phyloP scores from a whole-genome alignment of 2,888 invertebrate genomes.

The Mylabris sibirica region DNA sequence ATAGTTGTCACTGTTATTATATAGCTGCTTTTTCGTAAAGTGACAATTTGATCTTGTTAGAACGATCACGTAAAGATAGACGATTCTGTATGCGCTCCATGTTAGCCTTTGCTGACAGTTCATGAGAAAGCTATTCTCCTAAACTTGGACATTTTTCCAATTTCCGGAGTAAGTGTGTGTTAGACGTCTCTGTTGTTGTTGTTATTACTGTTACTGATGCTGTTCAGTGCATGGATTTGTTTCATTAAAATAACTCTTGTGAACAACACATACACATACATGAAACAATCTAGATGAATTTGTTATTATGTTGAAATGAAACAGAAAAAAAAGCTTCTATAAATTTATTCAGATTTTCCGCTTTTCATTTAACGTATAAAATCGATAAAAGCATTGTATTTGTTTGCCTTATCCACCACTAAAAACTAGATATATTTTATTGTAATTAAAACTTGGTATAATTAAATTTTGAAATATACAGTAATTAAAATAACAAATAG shows the following conservation, averaged over 20 bases:
- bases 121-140: conserved; percentile 10
- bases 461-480: background rate
- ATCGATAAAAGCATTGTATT: background rate
- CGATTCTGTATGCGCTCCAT: conserved; percentile 6
- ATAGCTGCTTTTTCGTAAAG: background rate
- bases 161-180: conserved; percentile 4
- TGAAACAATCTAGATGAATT: background rate
- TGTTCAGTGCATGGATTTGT: background rate
- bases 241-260: background rate
- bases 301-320: background rate
- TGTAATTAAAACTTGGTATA: background rate
- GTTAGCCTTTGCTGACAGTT: conserved; percentile 9
- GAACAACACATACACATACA: background rate
- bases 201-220: background rate
- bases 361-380: background rate
- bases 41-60: conserved; percentile 12
- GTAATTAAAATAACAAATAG: conserved; percentile 2
- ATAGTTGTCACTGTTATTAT: conserved; percentile 2
- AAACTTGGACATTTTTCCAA: conserved; percentile 12
- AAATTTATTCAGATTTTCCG: background rate
- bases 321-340: background rate
- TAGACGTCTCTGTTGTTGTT: conserved; percentile 1
- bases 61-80: conserved; percentile 5
- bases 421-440: background rate
- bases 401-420: background rate